Evolutionary conservation across 2,113 vertebrate species (phyloP).

Genomic region (Cephalophus harveyi): DNA sequence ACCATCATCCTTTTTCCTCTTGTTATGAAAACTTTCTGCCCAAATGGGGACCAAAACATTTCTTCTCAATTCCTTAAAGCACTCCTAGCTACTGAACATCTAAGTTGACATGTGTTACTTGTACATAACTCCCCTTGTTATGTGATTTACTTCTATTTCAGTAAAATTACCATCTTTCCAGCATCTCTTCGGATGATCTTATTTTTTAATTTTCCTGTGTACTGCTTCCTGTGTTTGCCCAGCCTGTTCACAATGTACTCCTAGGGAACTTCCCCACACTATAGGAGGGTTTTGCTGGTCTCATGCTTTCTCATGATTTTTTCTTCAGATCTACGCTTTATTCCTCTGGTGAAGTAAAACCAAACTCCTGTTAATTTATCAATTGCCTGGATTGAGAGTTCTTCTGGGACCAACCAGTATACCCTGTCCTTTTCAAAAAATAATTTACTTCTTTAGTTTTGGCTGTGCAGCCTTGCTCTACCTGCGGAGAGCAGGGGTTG

Average conservation of each 20-base stretch:
- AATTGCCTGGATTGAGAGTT: slow-evolving; percentile 15
- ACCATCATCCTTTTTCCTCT: neutral
- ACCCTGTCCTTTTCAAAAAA: neutral
- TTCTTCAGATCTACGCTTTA: neutral
- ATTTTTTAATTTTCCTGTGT: neutral
- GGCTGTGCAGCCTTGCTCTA: neutral
- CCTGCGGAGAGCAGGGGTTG: neutral
- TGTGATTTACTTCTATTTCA: slow-evolving; percentile 12
- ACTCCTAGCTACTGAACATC: neutral
- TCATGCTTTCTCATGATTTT: neutral
- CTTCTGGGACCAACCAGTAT: neutral
- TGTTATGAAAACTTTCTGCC: neutral
- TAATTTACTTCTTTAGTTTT: neutral
- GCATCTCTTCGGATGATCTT: neutral
- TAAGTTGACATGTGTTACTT: neutral
- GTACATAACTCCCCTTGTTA: neutral
- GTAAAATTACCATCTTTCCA: neutral
- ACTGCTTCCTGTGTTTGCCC: neutral
- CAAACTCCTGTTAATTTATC: slow-evolving; percentile 3
- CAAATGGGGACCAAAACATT: neutral
- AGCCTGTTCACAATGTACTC: neutral
- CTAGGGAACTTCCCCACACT: neutral
- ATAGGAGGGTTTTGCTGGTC: neutral
- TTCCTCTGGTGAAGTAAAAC: neutral
- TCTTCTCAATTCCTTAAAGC: slow-evolving; percentile 13